Conservation (phyloP, 2,797 vertebrate species). For the Micrastur ruficollis region DNA sequence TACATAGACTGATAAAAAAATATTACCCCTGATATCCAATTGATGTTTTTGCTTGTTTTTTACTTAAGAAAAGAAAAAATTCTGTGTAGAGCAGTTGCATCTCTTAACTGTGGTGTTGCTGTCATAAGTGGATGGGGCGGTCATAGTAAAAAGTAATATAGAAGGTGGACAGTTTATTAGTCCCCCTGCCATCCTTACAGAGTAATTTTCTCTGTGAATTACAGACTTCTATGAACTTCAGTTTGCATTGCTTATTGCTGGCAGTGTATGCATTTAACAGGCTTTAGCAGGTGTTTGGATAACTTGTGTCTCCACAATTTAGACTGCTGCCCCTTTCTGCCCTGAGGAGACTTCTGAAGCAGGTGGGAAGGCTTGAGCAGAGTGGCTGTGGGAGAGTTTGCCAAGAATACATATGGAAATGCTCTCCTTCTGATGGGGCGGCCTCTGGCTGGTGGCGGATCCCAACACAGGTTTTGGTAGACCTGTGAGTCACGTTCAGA, state of each 20-base stretch:
- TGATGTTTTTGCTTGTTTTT: neutral
- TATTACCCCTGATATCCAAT: neutral
- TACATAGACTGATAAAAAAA: neutral
- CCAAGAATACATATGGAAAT: accelerated
- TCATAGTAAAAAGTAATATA: neutral
- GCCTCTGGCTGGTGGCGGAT: neutral
- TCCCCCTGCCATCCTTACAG: neutral
- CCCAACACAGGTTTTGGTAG: neutral
- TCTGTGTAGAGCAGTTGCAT: neutral
- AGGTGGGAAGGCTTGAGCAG: neutral
- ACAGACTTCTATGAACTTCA: accelerated
- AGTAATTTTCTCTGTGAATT: neutral
- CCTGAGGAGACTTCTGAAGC: neutral
- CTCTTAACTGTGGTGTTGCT: neutral
- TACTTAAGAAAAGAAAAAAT: neutral
- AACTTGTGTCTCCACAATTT: no score
- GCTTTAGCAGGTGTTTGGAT: neutral
- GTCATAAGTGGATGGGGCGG: neutral
- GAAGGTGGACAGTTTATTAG: neutral
- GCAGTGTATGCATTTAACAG: neutral
- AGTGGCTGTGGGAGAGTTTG: accelerated
- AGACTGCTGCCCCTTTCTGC: neutral
- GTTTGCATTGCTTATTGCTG: neutral
- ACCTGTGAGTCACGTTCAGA: neutral
- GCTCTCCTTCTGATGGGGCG: accelerated